Base-by-base conservation (phyloP, 2,888 invertebrate genomes). In the Latrodectus hesperus region DNA sequence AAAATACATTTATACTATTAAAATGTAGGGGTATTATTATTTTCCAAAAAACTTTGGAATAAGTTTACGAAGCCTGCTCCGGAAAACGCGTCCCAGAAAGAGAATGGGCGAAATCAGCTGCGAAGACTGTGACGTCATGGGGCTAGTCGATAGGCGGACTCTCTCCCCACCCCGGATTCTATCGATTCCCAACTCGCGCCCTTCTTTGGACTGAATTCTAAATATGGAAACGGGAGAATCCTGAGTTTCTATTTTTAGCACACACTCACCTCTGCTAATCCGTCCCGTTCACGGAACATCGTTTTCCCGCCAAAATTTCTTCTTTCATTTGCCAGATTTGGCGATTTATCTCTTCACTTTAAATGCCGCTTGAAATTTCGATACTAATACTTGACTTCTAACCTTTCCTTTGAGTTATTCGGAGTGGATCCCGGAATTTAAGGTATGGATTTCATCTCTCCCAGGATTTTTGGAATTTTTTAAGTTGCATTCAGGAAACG, bases 141-240 rank as follows among this genome's bases (percentile, higher is more conserved):
- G 68, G 68, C 53, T 74, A 70, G 70, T 70, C 75, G 67, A 68
- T 68, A 17, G 67, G 38, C 38, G 38, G 38, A 38, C 38, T 38
- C 38, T 6, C 38, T 11, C 22, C 22, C 67, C 22, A 55, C 75
- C 75, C 82, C 68, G 82, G 82, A 82, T 82, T 67, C 49, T 73
- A 82, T 82, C 75, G 82, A 82, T 82, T 64, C 73, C 11, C 73
- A 12, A n/a, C 11, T 16, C 78, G 52, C 79, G 60, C 55, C 81
- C 38, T 11, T 51, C 64, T 60, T 12, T 67, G 72, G 77, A 77
- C 52, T 67, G 85, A 75, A 80, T 80, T 85, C 81, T 81, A 81
- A 86, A 86, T 81, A 72, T 77, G 81, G 86, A 81, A 86, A 86
- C 76, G 49, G 82, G 68, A 72, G 60, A 60, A n/a, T 72, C 17